Base-by-base conservation (phyloP, 2,797 vertebrate species). In the Bovichtus variegatus region DNA sequence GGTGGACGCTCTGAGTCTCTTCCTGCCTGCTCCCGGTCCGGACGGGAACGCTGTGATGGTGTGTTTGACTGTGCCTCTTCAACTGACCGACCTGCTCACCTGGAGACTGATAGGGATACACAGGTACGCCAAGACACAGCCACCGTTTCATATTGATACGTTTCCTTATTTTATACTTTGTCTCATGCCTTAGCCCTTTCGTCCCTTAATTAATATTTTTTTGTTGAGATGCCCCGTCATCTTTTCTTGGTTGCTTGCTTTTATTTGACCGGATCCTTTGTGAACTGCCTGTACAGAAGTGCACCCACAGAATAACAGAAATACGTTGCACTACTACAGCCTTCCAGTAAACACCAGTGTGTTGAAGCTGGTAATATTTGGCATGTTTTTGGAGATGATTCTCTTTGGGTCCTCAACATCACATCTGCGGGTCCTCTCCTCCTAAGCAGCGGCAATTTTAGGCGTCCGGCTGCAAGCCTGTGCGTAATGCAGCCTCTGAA, bases 101-200 rank as follows among this genome's bases (percentile, higher is more conserved):
- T 98, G 97, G 97, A 97, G 97, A 69, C 95, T 98, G 81, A 96
- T 98, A 0, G 97, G 97, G 54, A 86, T 97, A 46, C 96, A 97
- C 91, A 97, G 97, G 97, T 97, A 63, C 3, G 2, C 4, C 21
- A 16, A 60, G 40, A 64, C 31, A 9, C 19, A 1, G 29, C 4
- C 93, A 12, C 62, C 19, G 53, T 53, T 2, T 7, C 27, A 3
- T 23, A 23, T 13, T 18, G 2, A 25, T 34, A 10, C 27, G 44
- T 31, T 4, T 9, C 5, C 0, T n/a, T 34, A 61, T 23, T 43
- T 25, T 13, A 23, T 3, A 15, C 29, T 23, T 18, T 19, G 50
- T 54, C 43, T 49, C 16, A 15, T 46, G 21, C 38, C 9, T 23
- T 15, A 9, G 27, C 18, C 8, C 8, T n/a, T 4, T 23, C 9